Evolutionary conservation across 1,140 invertebrate species (phyloP).

Genomic region (Drosophila repletoides): DNA sequence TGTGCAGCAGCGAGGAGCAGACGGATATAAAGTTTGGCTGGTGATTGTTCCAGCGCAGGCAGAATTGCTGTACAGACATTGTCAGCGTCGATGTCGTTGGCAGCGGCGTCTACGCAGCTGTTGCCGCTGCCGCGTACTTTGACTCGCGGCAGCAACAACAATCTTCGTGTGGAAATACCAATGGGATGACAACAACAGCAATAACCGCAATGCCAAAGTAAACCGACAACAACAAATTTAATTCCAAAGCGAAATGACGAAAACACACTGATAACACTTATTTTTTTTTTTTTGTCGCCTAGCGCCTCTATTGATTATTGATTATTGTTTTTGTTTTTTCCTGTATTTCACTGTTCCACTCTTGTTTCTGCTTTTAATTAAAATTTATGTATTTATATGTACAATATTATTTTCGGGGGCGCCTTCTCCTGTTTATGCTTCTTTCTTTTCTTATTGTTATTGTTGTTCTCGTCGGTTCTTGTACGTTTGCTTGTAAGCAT

Average conservation of each 20-base stretch:
- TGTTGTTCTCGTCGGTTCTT: slow-evolving; percentile 23
- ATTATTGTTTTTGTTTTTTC: slow-evolving; percentile 53
- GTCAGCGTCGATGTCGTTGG: slow-evolving; percentile 23
- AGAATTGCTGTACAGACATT: slow-evolving; percentile 93
- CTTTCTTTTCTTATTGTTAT: no score
- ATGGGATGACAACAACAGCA: slow-evolving; percentile 26
- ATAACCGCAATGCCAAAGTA: slow-evolving; percentile 21
- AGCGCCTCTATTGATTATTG: slow-evolving; percentile 61
- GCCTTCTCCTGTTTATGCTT: slow-evolving; percentile 37
- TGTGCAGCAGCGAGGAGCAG: slow-evolving; percentile 90
- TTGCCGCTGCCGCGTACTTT: slow-evolving; percentile 45
- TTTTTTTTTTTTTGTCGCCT: slow-evolving; percentile 68
- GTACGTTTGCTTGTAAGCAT: slow-evolving; percentile 19
- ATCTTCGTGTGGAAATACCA: slow-evolving; percentile 28
- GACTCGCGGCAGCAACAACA: slow-evolving; percentile 45
- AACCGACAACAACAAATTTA: slow-evolving; percentile 45
- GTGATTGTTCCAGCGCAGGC: slow-evolving; percentile 94
- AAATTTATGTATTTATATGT: slow-evolving; percentile 71
- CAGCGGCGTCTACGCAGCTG: slow-evolving; percentile 33
- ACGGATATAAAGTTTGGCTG: slow-evolving; percentile 94
- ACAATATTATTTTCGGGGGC: slow-evolving; percentile 58
- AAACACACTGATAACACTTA: slow-evolving; percentile 63
- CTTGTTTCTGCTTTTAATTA: slow-evolving; percentile 56
- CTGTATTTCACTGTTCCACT: slow-evolving; percentile 31
- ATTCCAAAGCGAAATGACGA: slow-evolving; percentile 49